Evolutionary conservation across 2,797 vertebrate species (phyloP).

Genomic region (Vireo griseus): DNA sequence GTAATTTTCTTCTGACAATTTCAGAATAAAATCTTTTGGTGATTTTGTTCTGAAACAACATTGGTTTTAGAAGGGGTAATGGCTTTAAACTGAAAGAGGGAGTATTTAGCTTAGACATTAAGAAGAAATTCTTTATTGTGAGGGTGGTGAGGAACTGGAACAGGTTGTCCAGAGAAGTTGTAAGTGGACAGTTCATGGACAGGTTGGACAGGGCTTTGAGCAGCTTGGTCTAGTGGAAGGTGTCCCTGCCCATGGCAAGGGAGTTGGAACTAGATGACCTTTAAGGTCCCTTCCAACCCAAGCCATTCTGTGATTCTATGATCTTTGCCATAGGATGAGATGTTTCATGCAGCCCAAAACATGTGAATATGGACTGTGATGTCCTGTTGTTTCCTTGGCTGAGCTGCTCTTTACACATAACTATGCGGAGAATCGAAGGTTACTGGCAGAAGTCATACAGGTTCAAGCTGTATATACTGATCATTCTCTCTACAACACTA

Average conservation of each 20-base stretch:
- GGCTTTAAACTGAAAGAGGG: neutral
- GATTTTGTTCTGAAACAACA: neutral
- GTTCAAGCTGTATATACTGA: neutral
- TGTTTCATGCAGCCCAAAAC: neutral
- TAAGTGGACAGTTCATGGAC: neutral
- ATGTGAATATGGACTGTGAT: fast-evolving
- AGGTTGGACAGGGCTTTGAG: neutral
- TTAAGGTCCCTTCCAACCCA: neutral
- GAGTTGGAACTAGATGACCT: neutral
- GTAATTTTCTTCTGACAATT: neutral
- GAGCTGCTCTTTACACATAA: neutral
- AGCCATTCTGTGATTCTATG: neutral
- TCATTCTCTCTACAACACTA: neutral
- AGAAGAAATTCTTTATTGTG: neutral
- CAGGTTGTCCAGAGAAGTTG: neutral
- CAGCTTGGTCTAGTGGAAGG: neutral
- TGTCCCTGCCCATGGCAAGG: neutral
- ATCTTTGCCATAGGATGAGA: neutral
- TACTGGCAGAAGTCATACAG: neutral
- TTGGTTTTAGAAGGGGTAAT: neutral
- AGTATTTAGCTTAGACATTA: neutral
- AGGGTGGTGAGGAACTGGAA: neutral
- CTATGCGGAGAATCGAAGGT: neutral
- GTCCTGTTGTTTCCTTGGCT: neutral
- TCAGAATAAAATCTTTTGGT: neutral